Base-by-base conservation (phyloP, 1,140 invertebrate genomes). In the Phthorimaea operculella region DNA sequence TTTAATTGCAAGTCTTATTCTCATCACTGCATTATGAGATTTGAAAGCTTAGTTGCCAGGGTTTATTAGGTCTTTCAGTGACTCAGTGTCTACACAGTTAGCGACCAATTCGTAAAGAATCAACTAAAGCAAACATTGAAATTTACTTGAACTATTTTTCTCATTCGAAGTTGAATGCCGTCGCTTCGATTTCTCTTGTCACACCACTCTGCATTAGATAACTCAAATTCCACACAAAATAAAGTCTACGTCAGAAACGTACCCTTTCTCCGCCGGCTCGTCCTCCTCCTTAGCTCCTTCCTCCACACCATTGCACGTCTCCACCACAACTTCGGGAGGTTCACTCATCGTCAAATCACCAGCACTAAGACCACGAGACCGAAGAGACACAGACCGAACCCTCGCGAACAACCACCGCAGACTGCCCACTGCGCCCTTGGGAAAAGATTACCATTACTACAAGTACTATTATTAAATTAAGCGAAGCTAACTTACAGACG, bases 391-490 rank as follows among this genome's bases (percentile, higher is more conserved):
- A 71, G 68, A 72, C 66, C 71, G 62, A 63, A 54, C 56, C 65
- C 64, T 59, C 50, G 47, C 71, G 70, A 64, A 54, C 58, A 63
- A 63, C 60, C 66, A 68, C 57, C 64, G 64, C 63, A 66, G 61
- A 85, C 76, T 80, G 77, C 54, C 71, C 74, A 63, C 62, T 66
- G 68, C 72, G 79, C 76, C 78, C 79, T 84, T 84, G 79, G 75
- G 74, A 73, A 74, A 74, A 80, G 75, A 81, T 80, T 81, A 79
- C 74, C 66, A 70, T 74, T 72, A 76, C 73, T 75, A 79, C 79
- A 82, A 75, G 72, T 74, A 76, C 73, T 76, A 76, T 86, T 86
- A 86, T 86, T 86, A 86, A 86, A 86, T 86, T 86, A 86, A 85
- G 73, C 67, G 62, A 74, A 76, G 72, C 76, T 72, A 74, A 76